Base-by-base conservation (phyloP, 2,888 invertebrate genomes). In the Eutolmus rufibarbis region DNA sequence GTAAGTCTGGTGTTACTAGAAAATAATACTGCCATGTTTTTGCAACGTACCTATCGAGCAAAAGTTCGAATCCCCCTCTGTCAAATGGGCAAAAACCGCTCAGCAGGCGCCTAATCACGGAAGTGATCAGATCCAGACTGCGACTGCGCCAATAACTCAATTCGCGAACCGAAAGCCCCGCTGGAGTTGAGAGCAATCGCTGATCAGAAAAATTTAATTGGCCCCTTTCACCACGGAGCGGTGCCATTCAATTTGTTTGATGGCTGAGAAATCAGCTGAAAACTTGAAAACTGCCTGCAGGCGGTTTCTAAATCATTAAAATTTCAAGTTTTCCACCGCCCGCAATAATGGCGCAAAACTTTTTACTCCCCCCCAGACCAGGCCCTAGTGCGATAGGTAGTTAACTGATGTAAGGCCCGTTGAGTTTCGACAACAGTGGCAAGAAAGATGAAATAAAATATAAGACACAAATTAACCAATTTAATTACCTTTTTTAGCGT, bases 331-430 rank as follows among this genome's bases (percentile, higher is more conserved):
- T 66, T 66, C 56, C 28, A 28, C 66, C 66, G 66, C 66, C 28
- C 28, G 66, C 66, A 66, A 66, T 12, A 28, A 66, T 12, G 23
- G 9, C n/a, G 4, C 28, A 8, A 12, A 66, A 28, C 12, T 28
- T 1, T 0, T 5, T 19, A 28, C 0, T 12, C 23, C 92, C 99
- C 96, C 4, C 66, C 9, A 2, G 5, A 7, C 57, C 19, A 23
- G 43, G 12, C 12, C 43, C 7, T 43, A 23, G 12, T 66, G 12
- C 23, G 56, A 57, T 23, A 57, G 23, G 0, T 57, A 14, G 43
- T 43, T 14, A 16, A 2, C 66, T n/a, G 1, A 46, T 4, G 66
- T 23, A 66, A 66, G 66, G 12, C 76, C 34, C 76, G 19, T 2
- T 28, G 16, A 23, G 28, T 37, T 16, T n/a, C 57, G 37, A 14